Conservation (phyloP, 2,888 invertebrate genomes). For the Eupithecia pulchellata region DNA sequence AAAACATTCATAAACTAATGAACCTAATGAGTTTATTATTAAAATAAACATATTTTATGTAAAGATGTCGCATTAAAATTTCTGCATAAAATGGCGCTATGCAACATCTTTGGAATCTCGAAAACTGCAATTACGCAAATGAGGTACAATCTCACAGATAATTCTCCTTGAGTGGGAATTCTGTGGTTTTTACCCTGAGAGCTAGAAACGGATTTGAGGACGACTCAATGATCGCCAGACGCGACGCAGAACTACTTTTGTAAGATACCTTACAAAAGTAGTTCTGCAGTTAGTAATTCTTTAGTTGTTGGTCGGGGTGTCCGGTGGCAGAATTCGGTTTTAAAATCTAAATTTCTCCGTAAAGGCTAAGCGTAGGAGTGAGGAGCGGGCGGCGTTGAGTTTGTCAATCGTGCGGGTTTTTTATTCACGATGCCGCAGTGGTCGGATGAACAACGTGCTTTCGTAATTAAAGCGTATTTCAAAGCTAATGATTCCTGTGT, state of each 20-base stretch:
- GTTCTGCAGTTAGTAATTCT: no score
- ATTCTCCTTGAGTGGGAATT: conserved; percentile 42
- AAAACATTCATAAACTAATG: neutral
- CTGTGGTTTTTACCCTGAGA: conserved; percentile 42
- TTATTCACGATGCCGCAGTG: no score
- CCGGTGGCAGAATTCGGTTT: no score
- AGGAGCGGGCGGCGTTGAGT: no score
- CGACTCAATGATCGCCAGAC: conserved; percentile 15
- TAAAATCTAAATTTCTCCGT: no score
- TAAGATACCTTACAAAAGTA: neutral
- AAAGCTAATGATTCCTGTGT: no score
- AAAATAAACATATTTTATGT: neutral
- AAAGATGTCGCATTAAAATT: conserved; percentile 14
- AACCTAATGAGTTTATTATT: conserved; percentile 1
- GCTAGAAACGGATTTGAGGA: conserved; percentile 32
- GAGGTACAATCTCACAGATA: conserved; percentile 44
- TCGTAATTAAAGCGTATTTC: no score
- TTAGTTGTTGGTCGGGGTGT: no score
- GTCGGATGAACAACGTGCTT: no score
- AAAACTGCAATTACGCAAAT: conserved; percentile 45
- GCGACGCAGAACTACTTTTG: conserved; percentile 9
- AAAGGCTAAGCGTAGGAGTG: no score
- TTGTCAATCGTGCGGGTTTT: no score
- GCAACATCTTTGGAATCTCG: conserved; percentile 40
- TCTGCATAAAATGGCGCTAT: conserved; percentile 21